Evolutionary conservation across 2,888 invertebrate species (phyloP).

Genomic region (Papilio demoleus): DNA sequence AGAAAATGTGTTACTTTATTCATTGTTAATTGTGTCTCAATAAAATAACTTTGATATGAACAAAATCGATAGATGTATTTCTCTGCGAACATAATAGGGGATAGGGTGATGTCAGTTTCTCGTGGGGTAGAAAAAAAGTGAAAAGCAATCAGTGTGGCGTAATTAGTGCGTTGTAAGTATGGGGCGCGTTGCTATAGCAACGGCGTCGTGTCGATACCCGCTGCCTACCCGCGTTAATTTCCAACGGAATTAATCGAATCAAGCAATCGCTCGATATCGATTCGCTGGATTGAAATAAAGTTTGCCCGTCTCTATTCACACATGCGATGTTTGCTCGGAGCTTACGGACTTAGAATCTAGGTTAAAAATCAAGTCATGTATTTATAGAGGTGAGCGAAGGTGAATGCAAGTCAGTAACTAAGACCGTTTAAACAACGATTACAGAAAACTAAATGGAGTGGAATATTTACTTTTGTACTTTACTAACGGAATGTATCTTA

Average conservation of each 20-base stretch:
- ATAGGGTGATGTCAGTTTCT: slow-evolving; percentile 80
- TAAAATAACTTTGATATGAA: slow-evolving; percentile 47
- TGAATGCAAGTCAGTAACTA: slow-evolving; percentile 34
- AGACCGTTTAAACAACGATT: slow-evolving; percentile 27
- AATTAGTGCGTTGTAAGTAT: slow-evolving; percentile 83
- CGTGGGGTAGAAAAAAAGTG: slow-evolving; percentile 80
- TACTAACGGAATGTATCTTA: background rate
- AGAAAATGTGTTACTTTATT: background rate
- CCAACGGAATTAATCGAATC: slow-evolving; percentile 80
- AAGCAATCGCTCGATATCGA: slow-evolving; percentile 71
- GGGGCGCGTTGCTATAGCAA: slow-evolving; percentile 79
- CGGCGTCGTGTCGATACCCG: slow-evolving; percentile 77
- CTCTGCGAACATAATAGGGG: slow-evolving; percentile 47
- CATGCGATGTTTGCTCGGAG: slow-evolving; percentile 42
- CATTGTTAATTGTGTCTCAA: background rate
- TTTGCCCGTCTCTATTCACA: slow-evolving; percentile 43
- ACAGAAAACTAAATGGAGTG: slow-evolving; percentile 17
- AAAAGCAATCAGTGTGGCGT: slow-evolving; percentile 84
- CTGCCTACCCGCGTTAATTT: slow-evolving; percentile 81
- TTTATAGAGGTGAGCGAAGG: slow-evolving; percentile 41
- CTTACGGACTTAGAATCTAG: slow-evolving; percentile 43
- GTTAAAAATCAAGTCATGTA: slow-evolving; percentile 40
- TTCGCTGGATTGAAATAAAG: slow-evolving; percentile 64
- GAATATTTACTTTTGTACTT: slow-evolving; percentile 5
- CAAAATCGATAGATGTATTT: slow-evolving; percentile 57